Base-by-base conservation (phyloP, 2,113 vertebrate genomes). In the Eulemur macaco region DNA sequence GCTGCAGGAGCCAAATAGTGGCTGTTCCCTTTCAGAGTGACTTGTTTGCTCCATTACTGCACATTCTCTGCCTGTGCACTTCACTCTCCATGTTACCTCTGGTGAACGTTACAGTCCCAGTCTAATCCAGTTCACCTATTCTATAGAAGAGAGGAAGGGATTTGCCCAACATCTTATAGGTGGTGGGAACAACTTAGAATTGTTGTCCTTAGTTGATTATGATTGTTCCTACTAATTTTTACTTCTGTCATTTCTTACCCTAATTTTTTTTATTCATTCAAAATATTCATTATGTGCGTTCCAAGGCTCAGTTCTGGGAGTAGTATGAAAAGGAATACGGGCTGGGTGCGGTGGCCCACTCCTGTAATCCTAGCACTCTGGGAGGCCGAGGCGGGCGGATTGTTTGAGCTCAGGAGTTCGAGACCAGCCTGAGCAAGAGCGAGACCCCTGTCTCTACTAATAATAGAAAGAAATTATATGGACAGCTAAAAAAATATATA, bases 211-310 rank as follows among this genome's bases (percentile, higher is more conserved):
- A 73, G 58, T 89, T 89, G 71, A 68, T 76, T 90, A 54, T 45
- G 56, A 31, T 73, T 89, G n/a, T 77, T 85, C 71, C 47, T 89
- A 58, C 27, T 50, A 27, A 74, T 27, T 56, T 64, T 76, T 63
- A 64, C 52, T 76, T 73, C n/a, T 93, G 6, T 17, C 34, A 29
- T 37, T 76, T 89, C 69, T 60, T 42, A 47, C 27, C 9, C 27
- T 47, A 15, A 21, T 84, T 45, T 39, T 96, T 85, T 93, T 83
- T 89, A 63, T 74, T 77, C n/a, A 34, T 78, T 96, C 29, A 69
- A 80, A 60, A n/a, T 92, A 68, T 60, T 94, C 56, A 42, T 63
- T 90, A 34, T 85, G 11, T 52, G 6, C 37, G 12, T 92, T 45
- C 21, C 56, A 56, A 77, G 14, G 83, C 25, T 78, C 17, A 56